Evolutionary conservation across 1,140 invertebrate species (phyloP).

Genomic region (Drosophila rhopaloa): DNA sequence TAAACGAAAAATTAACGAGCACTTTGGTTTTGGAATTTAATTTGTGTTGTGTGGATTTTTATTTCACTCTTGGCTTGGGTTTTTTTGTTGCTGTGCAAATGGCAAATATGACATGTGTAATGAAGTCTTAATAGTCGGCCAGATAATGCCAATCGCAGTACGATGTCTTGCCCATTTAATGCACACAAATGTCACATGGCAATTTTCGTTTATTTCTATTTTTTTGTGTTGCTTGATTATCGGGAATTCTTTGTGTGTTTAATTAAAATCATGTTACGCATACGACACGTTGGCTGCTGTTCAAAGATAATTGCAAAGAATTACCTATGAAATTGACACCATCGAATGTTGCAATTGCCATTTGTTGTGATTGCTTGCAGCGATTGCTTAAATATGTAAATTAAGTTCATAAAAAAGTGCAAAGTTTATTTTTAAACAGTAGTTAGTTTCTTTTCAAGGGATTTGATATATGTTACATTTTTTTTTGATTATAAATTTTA

Average conservation of each 20-base stretch:
- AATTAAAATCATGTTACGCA: slow-evolving; percentile 78
- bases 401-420: neutral
- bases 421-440: neutral
- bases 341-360: slow-evolving; percentile 32
- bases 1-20: slow-evolving; percentile 62
- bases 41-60: slow-evolving; percentile 48
- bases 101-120: slow-evolving; percentile 82
- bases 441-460: neutral
- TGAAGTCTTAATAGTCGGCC: slow-evolving; percentile 75
- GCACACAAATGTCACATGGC: slow-evolving; percentile 61
- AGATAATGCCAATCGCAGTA: slow-evolving; percentile 66
- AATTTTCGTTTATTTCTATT: slow-evolving; percentile 34
- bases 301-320: slow-evolving; percentile 63
- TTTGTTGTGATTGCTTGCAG: slow-evolving; percentile 11
- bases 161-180: slow-evolving; percentile 48
- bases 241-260: slow-evolving; percentile 60
- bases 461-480: too few species aligned
- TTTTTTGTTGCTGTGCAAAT: slow-evolving; percentile 38
- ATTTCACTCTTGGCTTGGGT: neutral
- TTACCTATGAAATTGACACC: slow-evolving; percentile 39
- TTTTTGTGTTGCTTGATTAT: slow-evolving; percentile 24
- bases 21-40: slow-evolving; percentile 65
- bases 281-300: slow-evolving; percentile 66
- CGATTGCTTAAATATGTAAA: slow-evolving; percentile 31
- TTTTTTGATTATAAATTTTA: too few species aligned